Base-by-base conservation (phyloP, 2,888 invertebrate genomes). In the Nephrocerus scutellatus region DNA sequence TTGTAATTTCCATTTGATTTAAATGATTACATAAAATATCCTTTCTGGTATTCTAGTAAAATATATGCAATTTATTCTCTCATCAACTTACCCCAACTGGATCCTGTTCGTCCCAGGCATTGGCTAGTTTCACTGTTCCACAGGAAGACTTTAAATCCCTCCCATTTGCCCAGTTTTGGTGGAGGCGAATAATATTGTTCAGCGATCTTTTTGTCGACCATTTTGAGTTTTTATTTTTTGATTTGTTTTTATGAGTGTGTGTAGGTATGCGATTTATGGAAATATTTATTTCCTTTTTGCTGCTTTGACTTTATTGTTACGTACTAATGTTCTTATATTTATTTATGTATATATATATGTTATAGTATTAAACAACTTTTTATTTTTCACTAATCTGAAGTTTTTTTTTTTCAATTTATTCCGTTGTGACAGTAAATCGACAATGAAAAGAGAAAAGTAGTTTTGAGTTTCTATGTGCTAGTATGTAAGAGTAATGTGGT, bases 41-140 rank as follows among this genome's bases (percentile, higher is more conserved):
- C n/a, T n/a, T n/a, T n/a, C n/a, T n/a, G n/a, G n/a, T n/a, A n/a
- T n/a, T n/a, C n/a, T n/a, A n/a, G n/a, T n/a, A n/a, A n/a, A n/a
- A 22, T 22, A 22, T 22, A 22, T 22, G 23, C 23, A 9, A 22
- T 22, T 10, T 22, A 8, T 22, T 22, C 8, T 22, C 23, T 22
- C 10, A 22, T 22, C 8, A 22, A 84, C 90, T 89, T 68, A 92
- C 92, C 89, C 95, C 95, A 95, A 72, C 90, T 91, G 63, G 82
- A 75, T 56, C 86, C 91, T 48, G 90, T 91, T 57, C 93, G 79
- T 57, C 93, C 93, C 56, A 93, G 74, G 69, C 92, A 82, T 73
- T 90, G 88, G 62, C 82, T 82, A 47, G 90, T 91, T 72, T 92
- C 90, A 56, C 86, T 79, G 74, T 95, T 89, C 84, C 85, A 93